A percentile compares a stretch with the other conserved stretches of the same genome.
These are phyloP conservation scores for Branchinecta sandiegonensis DNA, from an alignment of 2,888 invertebrate species.

Conservation along the genomic window DNA sequence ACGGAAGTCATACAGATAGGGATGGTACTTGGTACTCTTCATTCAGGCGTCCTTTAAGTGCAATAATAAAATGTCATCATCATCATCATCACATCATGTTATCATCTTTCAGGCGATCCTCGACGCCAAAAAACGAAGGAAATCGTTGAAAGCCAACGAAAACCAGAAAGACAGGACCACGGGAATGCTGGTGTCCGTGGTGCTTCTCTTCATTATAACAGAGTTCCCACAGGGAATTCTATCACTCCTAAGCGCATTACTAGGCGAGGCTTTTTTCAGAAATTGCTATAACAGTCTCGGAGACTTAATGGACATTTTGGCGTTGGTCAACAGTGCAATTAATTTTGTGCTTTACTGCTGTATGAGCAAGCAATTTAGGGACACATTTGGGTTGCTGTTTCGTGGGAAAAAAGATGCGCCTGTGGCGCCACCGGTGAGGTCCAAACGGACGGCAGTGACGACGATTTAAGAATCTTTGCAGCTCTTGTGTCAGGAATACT, in stretches of 20 bases:
- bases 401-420: too few species aligned
- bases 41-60: too few species aligned
- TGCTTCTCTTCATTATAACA: constrained; percentile 38
- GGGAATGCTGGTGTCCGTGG: constrained; percentile 39
- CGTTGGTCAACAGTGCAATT: constrained; percentile 41
- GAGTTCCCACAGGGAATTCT: constrained; percentile 41
- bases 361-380: constrained; percentile 32
- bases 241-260: constrained; percentile 52
- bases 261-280: constrained; percentile 38
- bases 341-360: constrained; percentile 43
- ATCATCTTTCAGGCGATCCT: not conserved
- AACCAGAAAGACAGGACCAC: constrained; percentile 38
- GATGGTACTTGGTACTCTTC: too few species aligned
- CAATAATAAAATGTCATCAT: too few species aligned
- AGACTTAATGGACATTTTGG: constrained; percentile 40
- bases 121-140: constrained; percentile 3
- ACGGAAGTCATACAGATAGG: too few species aligned
- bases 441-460: too few species aligned
- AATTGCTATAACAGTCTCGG: constrained; percentile 36
- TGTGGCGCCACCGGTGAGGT: too few species aligned
- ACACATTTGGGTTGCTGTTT: not conserved
- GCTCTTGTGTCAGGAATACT: too few species aligned
- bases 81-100: not conserved
- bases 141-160: constrained; percentile 32
- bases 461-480: too few species aligned